phyloP scores from a whole-genome alignment of 2,113 vertebrate species.

The Odontesthes bonariensis region DNA sequence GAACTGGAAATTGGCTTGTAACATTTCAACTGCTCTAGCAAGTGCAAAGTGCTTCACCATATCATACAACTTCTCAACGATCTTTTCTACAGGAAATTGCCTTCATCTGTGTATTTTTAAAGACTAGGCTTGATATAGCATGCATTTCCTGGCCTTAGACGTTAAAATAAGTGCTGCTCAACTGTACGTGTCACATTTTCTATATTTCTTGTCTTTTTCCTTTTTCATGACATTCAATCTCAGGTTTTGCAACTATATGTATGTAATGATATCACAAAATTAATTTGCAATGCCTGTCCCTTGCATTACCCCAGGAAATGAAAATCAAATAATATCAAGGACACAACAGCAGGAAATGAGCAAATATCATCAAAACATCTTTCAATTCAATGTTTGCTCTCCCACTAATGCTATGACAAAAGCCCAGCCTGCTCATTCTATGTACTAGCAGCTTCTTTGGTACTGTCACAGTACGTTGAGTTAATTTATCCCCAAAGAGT shows the following conservation, averaged over 20 bases:
- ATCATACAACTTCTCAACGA: background rate
- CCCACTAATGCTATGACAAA: constrained; percentile 20
- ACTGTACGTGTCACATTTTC: constrained; percentile 44
- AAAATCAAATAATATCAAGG: constrained; percentile 45
- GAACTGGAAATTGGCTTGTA: background rate
- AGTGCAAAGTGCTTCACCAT: too few relatives aligned
- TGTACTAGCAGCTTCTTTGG: constrained; percentile 21
- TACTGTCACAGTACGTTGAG: constrained; percentile 44
- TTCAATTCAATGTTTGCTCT: constrained; percentile 9
- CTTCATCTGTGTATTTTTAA: background rate
- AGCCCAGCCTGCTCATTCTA: constrained; percentile 13
- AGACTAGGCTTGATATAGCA: background rate
- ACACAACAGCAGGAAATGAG: constrained; percentile 39
- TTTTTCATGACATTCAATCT: constrained; percentile 37
- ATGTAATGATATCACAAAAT: constrained; percentile 61
- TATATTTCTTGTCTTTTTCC: constrained; percentile 48
- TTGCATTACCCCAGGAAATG: constrained; percentile 21
- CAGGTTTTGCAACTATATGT: constrained; percentile 35
- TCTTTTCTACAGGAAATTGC: background rate
- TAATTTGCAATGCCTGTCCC: constrained; percentile 50
- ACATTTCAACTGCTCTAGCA: background rate
- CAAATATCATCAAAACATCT: constrained; percentile 56
- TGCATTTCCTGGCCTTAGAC: constrained; percentile 15
- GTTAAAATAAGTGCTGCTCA: constrained; percentile 13
- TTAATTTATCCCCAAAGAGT: constrained; percentile 53